A percentile compares a stretch with the other conserved stretches of the same genome.
Conservation (phyloP, 1,140 invertebrate genomes). For the Apis cerana region DNA sequence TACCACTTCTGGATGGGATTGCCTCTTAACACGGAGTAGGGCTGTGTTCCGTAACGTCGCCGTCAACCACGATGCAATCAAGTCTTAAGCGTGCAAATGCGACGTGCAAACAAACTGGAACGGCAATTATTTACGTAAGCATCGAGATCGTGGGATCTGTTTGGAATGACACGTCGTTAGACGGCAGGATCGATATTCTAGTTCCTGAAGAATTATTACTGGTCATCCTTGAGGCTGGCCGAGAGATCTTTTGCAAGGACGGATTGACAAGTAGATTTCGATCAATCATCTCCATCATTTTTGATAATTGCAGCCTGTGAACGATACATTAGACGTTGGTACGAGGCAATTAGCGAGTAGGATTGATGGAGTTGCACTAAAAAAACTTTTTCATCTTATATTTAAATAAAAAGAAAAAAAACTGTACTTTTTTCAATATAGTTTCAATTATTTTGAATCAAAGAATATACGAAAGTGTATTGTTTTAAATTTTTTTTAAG, state of each 20-base stretch:
- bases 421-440: no score
- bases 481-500: no score
- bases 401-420: no score
- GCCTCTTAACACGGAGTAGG: not conserved
- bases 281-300: not conserved
- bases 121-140: constrained; percentile 57
- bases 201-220: constrained; percentile 36
- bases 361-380: not conserved
- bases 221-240: not conserved
- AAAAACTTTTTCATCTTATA: no score
- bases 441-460: no score
- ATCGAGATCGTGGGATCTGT: constrained; percentile 40
- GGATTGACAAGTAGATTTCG: not conserved
- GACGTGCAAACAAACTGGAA: constrained; percentile 38
- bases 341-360: not conserved
- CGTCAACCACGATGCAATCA: constrained; percentile 32
- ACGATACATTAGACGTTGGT: no score
- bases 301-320: not conserved
- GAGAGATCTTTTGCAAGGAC: not conserved
- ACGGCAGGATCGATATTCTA: constrained; percentile 40
- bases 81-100: constrained; percentile 17
- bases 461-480: no score
- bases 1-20: not conserved
- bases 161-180: constrained; percentile 47
- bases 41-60: not conserved